Base-by-base conservation (phyloP, 2,797 vertebrate species). In the Enoplosus armatus region DNA sequence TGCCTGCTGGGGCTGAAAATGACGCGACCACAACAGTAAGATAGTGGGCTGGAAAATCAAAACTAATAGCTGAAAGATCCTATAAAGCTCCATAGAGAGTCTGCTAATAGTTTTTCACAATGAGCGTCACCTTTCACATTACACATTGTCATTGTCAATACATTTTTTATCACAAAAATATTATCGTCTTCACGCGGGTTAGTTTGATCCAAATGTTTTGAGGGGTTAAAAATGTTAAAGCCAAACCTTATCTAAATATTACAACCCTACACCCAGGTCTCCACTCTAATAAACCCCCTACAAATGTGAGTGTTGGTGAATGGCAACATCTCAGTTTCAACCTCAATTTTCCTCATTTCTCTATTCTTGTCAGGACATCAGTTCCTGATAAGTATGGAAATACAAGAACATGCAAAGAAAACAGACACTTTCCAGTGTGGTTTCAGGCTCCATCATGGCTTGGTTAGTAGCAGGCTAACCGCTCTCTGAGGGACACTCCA, bases 401-500 rank as follows among this genome's bases (percentile, higher is more conserved):
- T 27, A 63, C 64, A 77, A 67, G 61, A 74, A 35, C 50, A 70
- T 56, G 33, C 31, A 73, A 33, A 37, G 50, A 54, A 86, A 80
- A 71, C 63, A 67, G 67, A 78, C 59, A 63, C 72, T 85, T 88
- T 88, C 82, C 85, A 79, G 37, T 66, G 70, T 68, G 84, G 85
- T 83, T 73, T 82, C 26, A 33, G 53, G 53, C 64, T 77, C 66
- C 81, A 83, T 75, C 66, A 35, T 79, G 84, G 70, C 68, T 67
- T 73, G 75, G 79, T 79, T 58, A 61, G 69, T 50, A 75, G 77
- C 50, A 66, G 85, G 75, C 85, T 88, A 83, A 85, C 79, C 70
- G 26, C 86, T 79, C 87, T 85, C 74, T 55, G 43, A 89, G 87
- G 81, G 75, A 80, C 71, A 58, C 82, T 90, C 73, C 76, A 78